These are phyloP conservation scores for Xyrauchen texanus DNA, from an alignment of 2,113 vertebrate species.

Conservation along the genomic window DNA sequence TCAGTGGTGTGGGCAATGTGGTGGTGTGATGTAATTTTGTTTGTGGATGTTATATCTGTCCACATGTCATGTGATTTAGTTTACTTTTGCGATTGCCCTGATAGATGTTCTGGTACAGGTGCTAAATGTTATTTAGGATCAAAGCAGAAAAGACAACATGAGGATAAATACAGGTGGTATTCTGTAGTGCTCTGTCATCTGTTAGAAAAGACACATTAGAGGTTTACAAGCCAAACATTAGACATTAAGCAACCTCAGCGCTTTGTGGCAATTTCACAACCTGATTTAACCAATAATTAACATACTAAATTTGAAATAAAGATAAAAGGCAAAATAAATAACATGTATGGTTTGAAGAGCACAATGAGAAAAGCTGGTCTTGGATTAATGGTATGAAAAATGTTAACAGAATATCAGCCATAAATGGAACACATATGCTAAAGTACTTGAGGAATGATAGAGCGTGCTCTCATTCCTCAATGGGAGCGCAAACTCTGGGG, in stretches of 20 bases:
- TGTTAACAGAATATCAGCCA: slow-evolving; percentile 59
- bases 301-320: neutral
- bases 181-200: neutral
- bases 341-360: slow-evolving; percentile 44
- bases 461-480: slow-evolving; percentile 66
- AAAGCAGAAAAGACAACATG: slow-evolving; percentile 21
- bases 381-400: slow-evolving; percentile 40
- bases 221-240: slow-evolving; percentile 21
- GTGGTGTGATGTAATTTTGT: slow-evolving; percentile 33
- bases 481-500: slow-evolving; percentile 62
- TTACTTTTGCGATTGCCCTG: slow-evolving; percentile 5
- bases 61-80: neutral
- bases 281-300: no score
- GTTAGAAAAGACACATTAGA: slow-evolving; percentile 14
- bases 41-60: slow-evolving; percentile 42
- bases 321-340: neutral
- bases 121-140: slow-evolving; percentile 39
- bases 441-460: slow-evolving; percentile 59
- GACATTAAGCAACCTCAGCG: neutral
- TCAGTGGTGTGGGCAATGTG: slow-evolving; percentile 35
- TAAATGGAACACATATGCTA: slow-evolving; percentile 67
- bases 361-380: slow-evolving; percentile 37
- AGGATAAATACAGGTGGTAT: slow-evolving; percentile 33
- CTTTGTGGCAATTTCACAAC: no score
- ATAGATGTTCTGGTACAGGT: slow-evolving; percentile 37